Percentiles rank a stretch among this genome's conserved stretches.
Evolutionary conservation across 2,797 vertebrate genomes (phyloP).

Genomic region (Odontamblyopus rebecca): DNA sequence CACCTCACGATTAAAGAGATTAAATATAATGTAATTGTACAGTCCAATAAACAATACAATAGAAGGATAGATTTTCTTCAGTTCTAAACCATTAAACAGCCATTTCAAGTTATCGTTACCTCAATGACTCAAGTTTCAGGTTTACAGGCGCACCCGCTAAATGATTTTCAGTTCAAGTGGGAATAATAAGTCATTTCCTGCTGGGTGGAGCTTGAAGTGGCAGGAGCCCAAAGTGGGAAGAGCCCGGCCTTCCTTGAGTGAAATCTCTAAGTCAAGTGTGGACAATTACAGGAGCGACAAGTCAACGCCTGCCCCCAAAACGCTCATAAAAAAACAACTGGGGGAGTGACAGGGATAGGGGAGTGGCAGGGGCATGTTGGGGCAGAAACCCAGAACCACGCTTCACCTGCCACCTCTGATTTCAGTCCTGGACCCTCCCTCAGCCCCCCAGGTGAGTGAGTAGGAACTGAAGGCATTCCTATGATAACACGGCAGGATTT

Average conservation of each 20-base stretch:
- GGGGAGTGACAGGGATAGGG: slow-evolving; percentile 5
- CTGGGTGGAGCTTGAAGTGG: neutral
- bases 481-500: slow-evolving; percentile 77
- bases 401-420: slow-evolving; percentile 46
- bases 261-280: slow-evolving; percentile 13
- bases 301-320: slow-evolving; percentile 29
- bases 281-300: slow-evolving; percentile 11
- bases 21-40: too few species aligned
- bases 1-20: too few species aligned
- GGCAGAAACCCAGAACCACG: slow-evolving; percentile 1
- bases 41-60: too few species aligned
- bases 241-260: slow-evolving; percentile 9
- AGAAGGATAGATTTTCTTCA: neutral
- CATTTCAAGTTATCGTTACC: neutral
- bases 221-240: neutral
- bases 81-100: neutral
- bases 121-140: neutral
- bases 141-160: neutral
- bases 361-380: slow-evolving; percentile 16
- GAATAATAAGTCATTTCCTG: slow-evolving; percentile 2
- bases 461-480: slow-evolving; percentile 67
- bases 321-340: neutral
- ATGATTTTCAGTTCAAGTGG: neutral
- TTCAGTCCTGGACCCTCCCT: slow-evolving; percentile 51
- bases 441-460: slow-evolving; percentile 49